Evolutionary conservation across 2,113 vertebrate species (phyloP).

Genomic region (Strigops habroptila): DNA sequence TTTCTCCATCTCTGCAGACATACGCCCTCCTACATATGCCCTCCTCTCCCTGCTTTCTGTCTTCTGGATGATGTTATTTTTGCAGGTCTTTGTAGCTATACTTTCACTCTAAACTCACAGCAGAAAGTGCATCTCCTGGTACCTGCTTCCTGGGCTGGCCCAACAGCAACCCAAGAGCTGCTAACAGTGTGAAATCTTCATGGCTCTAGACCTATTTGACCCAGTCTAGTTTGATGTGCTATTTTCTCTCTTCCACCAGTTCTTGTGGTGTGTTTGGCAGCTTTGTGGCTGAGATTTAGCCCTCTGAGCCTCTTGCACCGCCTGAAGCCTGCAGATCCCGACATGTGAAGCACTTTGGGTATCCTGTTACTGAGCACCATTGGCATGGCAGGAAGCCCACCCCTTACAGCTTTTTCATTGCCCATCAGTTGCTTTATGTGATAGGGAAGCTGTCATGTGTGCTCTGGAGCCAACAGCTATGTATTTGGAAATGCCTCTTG

Average conservation of each 20-base stretch:
- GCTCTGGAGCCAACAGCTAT: not conserved
- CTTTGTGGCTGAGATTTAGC: not conserved
- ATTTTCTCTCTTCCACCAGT: not conserved
- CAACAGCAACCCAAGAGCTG: not conserved
- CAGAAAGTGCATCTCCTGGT: not conserved
- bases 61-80: not conserved
- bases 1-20: not conserved
- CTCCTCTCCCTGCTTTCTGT: not conserved
- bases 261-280: not conserved
- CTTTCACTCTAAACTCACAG: not conserved
- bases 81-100: not conserved
- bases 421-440: not conserved
- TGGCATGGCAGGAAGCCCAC: not conserved
- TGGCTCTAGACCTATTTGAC: not conserved
- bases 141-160: not conserved
- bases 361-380: not conserved
- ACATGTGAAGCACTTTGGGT: not conserved
- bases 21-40: not conserved
- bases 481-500: not conserved
- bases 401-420: not conserved
- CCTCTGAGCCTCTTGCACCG: not conserved
- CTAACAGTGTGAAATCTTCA: not conserved
- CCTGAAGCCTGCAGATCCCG: not conserved
- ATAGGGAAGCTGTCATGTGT: rapidly evolving
- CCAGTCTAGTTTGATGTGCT: not conserved